These are phyloP conservation scores for Hippocampus comes DNA, from an alignment of 2,113 vertebrate genomes.

Conservation along the genomic window DNA sequence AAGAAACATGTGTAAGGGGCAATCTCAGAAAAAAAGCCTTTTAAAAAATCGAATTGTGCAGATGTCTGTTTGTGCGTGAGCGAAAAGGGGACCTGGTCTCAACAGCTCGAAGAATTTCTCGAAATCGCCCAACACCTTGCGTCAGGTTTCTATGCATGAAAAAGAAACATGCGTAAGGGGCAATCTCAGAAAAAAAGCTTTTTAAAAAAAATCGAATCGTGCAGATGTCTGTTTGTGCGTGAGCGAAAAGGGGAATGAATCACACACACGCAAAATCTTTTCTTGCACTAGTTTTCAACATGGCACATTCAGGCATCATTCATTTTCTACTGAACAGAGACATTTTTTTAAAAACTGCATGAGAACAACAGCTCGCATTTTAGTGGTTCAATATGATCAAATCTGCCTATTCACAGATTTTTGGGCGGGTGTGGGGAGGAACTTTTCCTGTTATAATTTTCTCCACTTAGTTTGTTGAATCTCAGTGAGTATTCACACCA, in stretches of 20 bases:
- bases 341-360: background rate
- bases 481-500: too few species aligned
- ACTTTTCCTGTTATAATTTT: too few species aligned
- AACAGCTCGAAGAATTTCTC: conserved; percentile 92
- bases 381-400: too few species aligned
- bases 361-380: background rate
- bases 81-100: conserved; percentile 87
- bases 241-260: background rate
- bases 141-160: conserved; percentile 84
- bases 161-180: conserved; percentile 3
- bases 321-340: background rate
- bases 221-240: background rate
- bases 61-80: background rate
- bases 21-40: background rate
- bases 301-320: background rate
- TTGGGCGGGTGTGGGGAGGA: too few species aligned
- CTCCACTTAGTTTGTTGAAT: too few species aligned
- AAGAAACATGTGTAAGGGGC: conserved; percentile 1
- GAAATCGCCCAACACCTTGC: conserved; percentile 89
- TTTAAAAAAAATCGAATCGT: background rate
- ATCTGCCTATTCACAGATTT: background rate
- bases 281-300: background rate
- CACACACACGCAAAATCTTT: background rate
- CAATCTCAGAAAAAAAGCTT: background rate
- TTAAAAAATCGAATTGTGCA: background rate